Evolutionary conservation across 2,888 invertebrate species (phyloP).

Genomic region (Drosophila pegasa): DNA sequence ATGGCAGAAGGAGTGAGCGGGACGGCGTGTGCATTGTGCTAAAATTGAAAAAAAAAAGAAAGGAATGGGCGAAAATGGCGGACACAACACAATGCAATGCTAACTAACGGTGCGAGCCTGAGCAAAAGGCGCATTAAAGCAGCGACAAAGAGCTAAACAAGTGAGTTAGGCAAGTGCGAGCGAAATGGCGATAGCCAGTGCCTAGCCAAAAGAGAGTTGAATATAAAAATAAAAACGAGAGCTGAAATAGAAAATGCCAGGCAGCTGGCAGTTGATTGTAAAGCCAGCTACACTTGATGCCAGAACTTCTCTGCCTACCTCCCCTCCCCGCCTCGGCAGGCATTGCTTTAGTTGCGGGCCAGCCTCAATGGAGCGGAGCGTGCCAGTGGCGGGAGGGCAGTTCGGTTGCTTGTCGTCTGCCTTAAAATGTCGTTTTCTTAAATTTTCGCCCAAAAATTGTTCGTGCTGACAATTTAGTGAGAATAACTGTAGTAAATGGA

Average conservation of each 20-base stretch:
- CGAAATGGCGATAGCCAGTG: not conserved
- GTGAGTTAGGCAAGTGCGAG: conserved; percentile 3
- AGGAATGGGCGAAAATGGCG: conserved; percentile 8
- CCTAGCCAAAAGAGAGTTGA: conserved; percentile 9
- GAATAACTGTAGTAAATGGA: not conserved
- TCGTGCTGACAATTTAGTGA: not conserved
- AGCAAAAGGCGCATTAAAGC: conserved; percentile 39
- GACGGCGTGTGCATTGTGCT: conserved; percentile 6
- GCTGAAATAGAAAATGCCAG: not conserved
- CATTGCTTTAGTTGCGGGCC: conserved; percentile 25
- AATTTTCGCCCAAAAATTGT: conserved; percentile 28
- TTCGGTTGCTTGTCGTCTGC: conserved; percentile 16
- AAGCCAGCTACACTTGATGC: conserved; percentile 27
- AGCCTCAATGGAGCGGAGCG: not conserved
- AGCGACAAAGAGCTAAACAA: conserved; percentile 28
- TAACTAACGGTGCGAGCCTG: conserved; percentile 49
- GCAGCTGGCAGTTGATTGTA: conserved; percentile 20
- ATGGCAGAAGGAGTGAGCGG: not conserved
- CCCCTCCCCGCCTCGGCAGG: conserved; percentile 6
- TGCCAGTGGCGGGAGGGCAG: not conserved
- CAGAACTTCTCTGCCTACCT: not conserved
- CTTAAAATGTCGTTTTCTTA: conserved; percentile 28
- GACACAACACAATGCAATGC: conserved; percentile 53
- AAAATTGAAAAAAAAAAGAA: conserved; percentile 23
- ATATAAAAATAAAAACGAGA: conserved; percentile 10